A percentile compares a stretch with the other conserved stretches of the same genome.
Evolutionary conservation across 2,888 invertebrate genomes (phyloP).

Genomic region (Lycophotia porphyrea): DNA sequence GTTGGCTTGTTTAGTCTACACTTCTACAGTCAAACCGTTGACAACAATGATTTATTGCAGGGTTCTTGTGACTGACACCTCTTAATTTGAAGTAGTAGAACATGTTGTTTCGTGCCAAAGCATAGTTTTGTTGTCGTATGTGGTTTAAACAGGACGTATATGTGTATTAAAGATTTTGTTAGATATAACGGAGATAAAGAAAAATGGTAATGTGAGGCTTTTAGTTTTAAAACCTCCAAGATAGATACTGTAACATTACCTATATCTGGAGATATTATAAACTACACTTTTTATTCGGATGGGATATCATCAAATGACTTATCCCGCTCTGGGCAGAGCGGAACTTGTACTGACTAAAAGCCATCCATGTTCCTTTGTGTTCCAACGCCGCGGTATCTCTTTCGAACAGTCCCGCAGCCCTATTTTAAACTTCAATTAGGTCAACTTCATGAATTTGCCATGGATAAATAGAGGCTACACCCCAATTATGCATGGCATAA

Average conservation of each 20-base stretch:
- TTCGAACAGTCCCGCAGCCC: too few species aligned
- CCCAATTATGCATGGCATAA: too few species aligned
- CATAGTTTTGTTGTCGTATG: neutral
- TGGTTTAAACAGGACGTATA: conserved; percentile 8
- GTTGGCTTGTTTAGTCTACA: conserved; percentile 51
- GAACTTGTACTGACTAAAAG: too few species aligned
- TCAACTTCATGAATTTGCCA: too few species aligned
- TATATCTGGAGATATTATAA: too few species aligned
- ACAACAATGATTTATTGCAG: conserved; percentile 46
- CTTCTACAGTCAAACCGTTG: conserved; percentile 26
- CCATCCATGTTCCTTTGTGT: too few species aligned
- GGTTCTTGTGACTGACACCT: conserved; percentile 40
- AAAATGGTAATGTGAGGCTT: neutral
- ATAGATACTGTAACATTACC: neutral
- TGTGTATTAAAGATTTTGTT: neutral
- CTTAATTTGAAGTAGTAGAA: conserved; percentile 33
- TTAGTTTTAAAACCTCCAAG: neutral
- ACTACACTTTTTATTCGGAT: too few species aligned
- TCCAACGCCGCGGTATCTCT: too few species aligned
- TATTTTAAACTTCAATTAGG: too few species aligned
- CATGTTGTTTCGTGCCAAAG: conserved; percentile 14
- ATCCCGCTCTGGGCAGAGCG: too few species aligned
- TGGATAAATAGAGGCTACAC: too few species aligned
- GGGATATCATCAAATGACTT: too few species aligned
- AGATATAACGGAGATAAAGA: neutral